These are phyloP conservation scores for Ceuthmochares aereus DNA, from an alignment of 2,113 vertebrate genomes.

Conservation along the genomic window DNA sequence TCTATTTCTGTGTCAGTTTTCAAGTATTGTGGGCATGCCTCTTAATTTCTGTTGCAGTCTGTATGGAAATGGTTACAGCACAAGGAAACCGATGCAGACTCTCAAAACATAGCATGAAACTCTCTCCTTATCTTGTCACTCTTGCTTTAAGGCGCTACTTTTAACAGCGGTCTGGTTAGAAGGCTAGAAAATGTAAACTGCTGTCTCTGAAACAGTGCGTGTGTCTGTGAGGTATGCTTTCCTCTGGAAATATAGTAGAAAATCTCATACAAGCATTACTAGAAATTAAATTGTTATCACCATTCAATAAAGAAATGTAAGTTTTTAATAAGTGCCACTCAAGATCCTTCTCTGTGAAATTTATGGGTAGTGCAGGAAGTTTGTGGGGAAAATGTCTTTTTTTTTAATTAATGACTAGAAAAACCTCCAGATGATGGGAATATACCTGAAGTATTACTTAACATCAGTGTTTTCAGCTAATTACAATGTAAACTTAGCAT, in stretches of 20 bases:
- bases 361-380: background rate
- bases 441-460: background rate
- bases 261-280: background rate
- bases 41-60: background rate
- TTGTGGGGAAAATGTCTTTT: background rate
- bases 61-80: background rate
- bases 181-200: background rate
- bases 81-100: background rate
- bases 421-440: background rate
- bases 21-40: background rate
- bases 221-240: background rate
- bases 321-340: background rate
- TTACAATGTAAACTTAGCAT: background rate
- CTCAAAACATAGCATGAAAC: background rate
- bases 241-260: background rate
- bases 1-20: background rate
- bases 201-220: background rate
- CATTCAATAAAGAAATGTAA: background rate
- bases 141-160: background rate
- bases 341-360: background rate
- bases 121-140: background rate
- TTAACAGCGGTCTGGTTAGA: background rate
- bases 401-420: background rate
- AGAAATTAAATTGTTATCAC: background rate
- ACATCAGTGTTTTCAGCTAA: background rate